These are phyloP conservation scores for Apodemus agrarius DNA, from an alignment of 2,797 vertebrate genomes.

Conservation along the genomic window DNA sequence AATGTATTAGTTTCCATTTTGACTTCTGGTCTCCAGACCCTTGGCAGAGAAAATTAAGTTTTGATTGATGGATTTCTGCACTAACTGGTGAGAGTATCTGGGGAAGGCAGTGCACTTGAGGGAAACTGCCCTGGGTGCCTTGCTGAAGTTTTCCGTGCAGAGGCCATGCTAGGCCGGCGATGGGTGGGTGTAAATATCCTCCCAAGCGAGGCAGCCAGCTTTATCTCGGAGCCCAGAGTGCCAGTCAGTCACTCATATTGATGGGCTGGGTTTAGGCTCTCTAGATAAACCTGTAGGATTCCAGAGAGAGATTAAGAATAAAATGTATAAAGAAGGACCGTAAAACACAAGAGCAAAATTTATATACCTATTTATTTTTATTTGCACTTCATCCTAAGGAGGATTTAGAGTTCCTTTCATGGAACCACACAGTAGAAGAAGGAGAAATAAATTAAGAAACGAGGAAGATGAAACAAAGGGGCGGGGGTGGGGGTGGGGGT, in stretches of 20 bases:
- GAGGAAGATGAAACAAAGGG: slow-evolving; percentile 25
- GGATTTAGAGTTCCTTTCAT: slow-evolving; percentile 57
- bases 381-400: slow-evolving; percentile 25
- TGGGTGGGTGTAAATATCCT: neutral
- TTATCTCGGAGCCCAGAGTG: fast-evolving
- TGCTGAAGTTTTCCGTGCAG: neutral
- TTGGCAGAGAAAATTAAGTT: neutral
- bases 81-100: neutral
- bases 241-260: neutral
- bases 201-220: neutral
- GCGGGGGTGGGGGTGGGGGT: neutral
- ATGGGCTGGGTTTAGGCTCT: neutral
- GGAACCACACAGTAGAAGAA: slow-evolving; percentile 44
- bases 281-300: neutral
- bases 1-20: neutral
- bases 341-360: slow-evolving; percentile 13
- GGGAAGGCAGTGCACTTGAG: neutral
- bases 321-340: neutral
- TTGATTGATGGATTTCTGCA: neutral
- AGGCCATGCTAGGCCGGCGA: fast-evolving
- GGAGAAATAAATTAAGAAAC: slow-evolving; percentile 48
- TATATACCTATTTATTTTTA: slow-evolving; percentile 63
- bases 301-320: neutral
- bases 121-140: neutral
- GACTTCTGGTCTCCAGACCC: neutral